Percentiles rank a stretch among this genome's conserved stretches.
Conservation (phyloP, 2,888 invertebrate genomes). For the Aphrophora alni region DNA sequence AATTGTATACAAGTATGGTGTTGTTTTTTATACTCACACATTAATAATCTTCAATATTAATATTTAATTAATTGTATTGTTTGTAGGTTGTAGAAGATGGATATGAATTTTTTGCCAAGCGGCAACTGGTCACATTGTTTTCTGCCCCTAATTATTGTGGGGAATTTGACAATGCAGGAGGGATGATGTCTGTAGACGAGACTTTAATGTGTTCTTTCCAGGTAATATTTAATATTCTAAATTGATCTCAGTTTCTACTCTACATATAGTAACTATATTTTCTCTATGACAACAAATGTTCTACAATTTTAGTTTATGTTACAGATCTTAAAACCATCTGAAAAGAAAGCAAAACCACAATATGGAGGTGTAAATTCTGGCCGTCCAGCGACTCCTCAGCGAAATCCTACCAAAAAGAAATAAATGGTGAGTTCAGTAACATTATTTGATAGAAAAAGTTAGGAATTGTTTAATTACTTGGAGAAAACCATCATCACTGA, state of each 20-base stretch:
- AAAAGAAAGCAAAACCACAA: slow-evolving; percentile 99
- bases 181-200: slow-evolving; percentile 99
- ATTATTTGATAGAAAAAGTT: no score
- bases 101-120: slow-evolving; percentile 98
- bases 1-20: no score
- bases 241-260: no score
- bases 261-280: no score
- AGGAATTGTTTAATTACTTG: no score
- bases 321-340: slow-evolving; percentile 98
- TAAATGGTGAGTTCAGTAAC: slow-evolving; percentile 61
- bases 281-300: neutral
- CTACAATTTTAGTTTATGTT: neutral
- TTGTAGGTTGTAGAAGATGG: slow-evolving; percentile 94
- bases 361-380: slow-evolving; percentile 89
- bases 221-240: no score
- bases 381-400: slow-evolving; percentile 84
- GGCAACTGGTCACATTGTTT: slow-evolving; percentile 96
- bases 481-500: no score
- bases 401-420: slow-evolving; percentile 70
- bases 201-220: slow-evolving; percentile 99
- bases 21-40: no score
- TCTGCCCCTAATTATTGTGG: slow-evolving; percentile 99
- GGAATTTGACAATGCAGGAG: slow-evolving; percentile 99
- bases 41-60: no score
- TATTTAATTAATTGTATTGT: no score